A percentile compares a stretch with the other conserved stretches of the same genome.
phyloP scores from a whole-genome alignment of 2,113 vertebrate species.

The Caranx melampygus region DNA sequence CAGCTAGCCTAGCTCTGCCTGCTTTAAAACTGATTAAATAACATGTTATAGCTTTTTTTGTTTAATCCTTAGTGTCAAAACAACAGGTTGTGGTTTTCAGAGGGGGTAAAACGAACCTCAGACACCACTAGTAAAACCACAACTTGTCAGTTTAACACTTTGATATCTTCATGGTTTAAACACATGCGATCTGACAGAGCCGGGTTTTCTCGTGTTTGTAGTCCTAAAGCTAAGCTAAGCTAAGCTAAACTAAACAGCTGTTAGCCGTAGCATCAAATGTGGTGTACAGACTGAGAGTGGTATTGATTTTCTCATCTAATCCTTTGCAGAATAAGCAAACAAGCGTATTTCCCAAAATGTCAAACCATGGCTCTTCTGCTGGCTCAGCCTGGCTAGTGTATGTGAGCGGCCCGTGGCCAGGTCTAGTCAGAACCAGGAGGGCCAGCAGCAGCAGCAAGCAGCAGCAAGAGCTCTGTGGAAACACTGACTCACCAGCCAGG shows the following conservation, averaged over 20 bases:
- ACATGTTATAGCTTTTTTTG: neutral
- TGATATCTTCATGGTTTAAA: neutral
- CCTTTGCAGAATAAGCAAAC: neutral
- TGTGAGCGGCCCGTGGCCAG: conserved; percentile 38
- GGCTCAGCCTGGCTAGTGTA: conserved; percentile 41
- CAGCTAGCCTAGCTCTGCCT: neutral
- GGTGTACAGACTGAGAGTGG: neutral
- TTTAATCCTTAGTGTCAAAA: conserved; percentile 7
- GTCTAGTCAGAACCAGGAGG: conserved; percentile 48
- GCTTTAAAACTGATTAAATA: neutral
- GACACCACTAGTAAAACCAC: neutral
- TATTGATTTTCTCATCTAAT: neutral
- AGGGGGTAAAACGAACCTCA: too few species aligned
- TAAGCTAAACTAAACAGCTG: conserved; percentile 14
- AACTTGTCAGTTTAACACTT: neutral
- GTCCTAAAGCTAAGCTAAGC: conserved; percentile 14
- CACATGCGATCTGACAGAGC: conserved; percentile 3
- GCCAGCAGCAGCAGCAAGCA: conserved; percentile 19
- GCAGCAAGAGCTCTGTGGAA: conserved; percentile 67
- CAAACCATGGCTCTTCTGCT: conserved; percentile 15
- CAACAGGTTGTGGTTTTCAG: neutral
- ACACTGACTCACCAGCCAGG: conserved; percentile 73
- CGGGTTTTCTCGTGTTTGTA: neutral
- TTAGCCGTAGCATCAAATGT: neutral
- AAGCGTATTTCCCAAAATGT: neutral